Evolutionary conservation across 1,140 invertebrate genomes (phyloP), one percentile per base, ranked within the genome.

Genomic region (Drosophila bocki): DNA sequence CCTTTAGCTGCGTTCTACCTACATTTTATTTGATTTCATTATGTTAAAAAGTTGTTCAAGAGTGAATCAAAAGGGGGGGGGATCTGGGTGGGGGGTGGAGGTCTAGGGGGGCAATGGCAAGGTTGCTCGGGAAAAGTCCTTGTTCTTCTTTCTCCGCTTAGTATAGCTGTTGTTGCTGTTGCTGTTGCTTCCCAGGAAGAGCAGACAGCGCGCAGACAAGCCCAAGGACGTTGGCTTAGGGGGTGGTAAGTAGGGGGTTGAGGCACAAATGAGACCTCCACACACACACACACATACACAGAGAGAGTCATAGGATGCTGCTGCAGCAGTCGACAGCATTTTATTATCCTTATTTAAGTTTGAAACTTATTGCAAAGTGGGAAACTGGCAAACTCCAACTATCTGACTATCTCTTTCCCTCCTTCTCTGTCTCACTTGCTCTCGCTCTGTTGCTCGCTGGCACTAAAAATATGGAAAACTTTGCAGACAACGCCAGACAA

Each of bases 271-370:
- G 78, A 80, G 78, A 79, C 54, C 68, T 44, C 51, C 42, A 67
- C 57, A 75, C 44, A 50, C 62, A 67, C 51, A 54, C 11, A 63
- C 44, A 62, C 51, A 64, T 12, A 64, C 1, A 54, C 1, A 39
- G 3, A 65, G 7, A 59, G 60, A 68, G 50, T 67, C 70, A 57
- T 47, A 72, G 70, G 67, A 72, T 60, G 67, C 70, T 60, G 67
- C 70, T 72, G 29, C 63, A 70, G 85, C 78, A 82, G 80, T 91
- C 78, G 82, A 81, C 76, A 90, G 86, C 86, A 91, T 91, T 91
- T 91, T 91, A 91, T 91, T 90, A 91, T 91, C 88, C 87, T 91
- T 91, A 91, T 91, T 91, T 91, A 87, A 91, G 83, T 91, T 91
- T 84, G 62, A 88, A 91, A 91, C 84, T 91, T 91, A 91, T 91